phyloP scores from a whole-genome alignment of 2,888 invertebrate species.

The Eremobia ochroleuca region DNA sequence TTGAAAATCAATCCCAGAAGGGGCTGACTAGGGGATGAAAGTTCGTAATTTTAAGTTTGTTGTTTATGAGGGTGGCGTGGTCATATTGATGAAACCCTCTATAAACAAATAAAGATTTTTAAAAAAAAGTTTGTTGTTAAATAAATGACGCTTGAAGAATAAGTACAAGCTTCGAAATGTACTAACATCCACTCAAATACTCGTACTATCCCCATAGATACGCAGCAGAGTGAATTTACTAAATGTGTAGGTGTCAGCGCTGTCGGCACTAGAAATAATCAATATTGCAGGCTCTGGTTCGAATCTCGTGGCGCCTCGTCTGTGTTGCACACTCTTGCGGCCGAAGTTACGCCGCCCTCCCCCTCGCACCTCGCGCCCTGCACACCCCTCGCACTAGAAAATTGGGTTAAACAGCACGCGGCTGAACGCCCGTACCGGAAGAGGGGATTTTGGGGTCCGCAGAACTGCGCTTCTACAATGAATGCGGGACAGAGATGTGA shows the following conservation, averaged over 20 bases:
- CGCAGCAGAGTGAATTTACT: conserved; percentile 53
- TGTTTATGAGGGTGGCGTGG: too few species aligned
- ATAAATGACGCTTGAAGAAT: conserved; percentile 14
- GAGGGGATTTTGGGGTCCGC: conserved; percentile 88
- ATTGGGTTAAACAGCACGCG: conserved; percentile 90
- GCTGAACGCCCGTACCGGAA: conserved; percentile 86
- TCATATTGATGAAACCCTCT: too few species aligned
- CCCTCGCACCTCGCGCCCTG: conserved; percentile 80
- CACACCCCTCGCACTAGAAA: conserved; percentile 87
- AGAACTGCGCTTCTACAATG: conserved; percentile 88
- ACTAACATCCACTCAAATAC: not conserved
- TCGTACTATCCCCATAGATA: conserved; percentile 41
- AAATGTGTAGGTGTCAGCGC: conserved; percentile 60
- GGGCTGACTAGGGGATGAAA: not conserved
- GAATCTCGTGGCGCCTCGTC: conserved; percentile 83
- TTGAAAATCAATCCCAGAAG: not conserved
- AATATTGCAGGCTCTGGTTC: conserved; percentile 86
- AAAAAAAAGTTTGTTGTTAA: not conserved
- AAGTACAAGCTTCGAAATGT: not conserved
- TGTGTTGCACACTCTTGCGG: conserved; percentile 88
- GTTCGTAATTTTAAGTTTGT: not conserved
- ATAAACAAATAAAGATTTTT: too few species aligned
- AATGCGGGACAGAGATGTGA: conserved; percentile 89
- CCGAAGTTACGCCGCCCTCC: conserved; percentile 82
- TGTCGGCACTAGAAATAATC: conserved; percentile 83